Evolutionary conservation across 1,140 invertebrate genomes (phyloP), one percentile per base, ranked within the genome.

Genomic region (Leptinotarsa undecemlineata): DNA sequence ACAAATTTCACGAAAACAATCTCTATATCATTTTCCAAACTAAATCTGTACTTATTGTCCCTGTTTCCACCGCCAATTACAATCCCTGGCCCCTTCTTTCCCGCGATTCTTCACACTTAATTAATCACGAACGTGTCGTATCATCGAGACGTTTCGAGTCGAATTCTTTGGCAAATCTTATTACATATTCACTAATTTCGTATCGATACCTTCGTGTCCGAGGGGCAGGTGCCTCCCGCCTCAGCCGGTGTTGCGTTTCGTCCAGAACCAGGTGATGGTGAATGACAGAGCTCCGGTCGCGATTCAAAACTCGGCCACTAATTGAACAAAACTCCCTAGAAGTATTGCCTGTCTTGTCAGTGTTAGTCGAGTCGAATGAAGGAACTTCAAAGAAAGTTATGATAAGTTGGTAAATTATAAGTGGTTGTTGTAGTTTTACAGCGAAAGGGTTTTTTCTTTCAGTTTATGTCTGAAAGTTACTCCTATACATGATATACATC

Each of bases 251-350:
- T 42, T 70, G 64, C 19, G 66, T 60, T 42, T 42, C 61, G 23
- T 62, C 19, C 21, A 48, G 73, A 68, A 68, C 79, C 79, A 80
- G 79, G 79, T 80, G 79, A 78, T 60, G 6, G 47, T 66, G 63
- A 73, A 75, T 77, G 79, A 77, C 77, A 57, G 51, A 78, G 77
- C 48, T 47, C 66, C 68, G 72, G 72, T 75, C 76, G 76, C 75
- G 74, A 77, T 77, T 77, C 76, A 70, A 68, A 74, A 72, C 33
- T 42, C 73, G 63, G 60, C 66, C n/a, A 73, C 75, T 79, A 79
- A 79, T 79, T 77, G 78, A 78, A 76, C 75, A 78, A 78, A 78
- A 78, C 75, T 72, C 75, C 48, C 73, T 51, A 48, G 57, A 64
- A 57, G 51, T 42, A 23, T 67, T 8, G 73, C 67, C 69, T 61